A percentile compares a stretch with the other conserved stretches of the same genome.
These are phyloP conservation scores for Andinoacara biseriatus DNA, from an alignment of 2,113 vertebrate genomes.

Conservation along the genomic window DNA sequence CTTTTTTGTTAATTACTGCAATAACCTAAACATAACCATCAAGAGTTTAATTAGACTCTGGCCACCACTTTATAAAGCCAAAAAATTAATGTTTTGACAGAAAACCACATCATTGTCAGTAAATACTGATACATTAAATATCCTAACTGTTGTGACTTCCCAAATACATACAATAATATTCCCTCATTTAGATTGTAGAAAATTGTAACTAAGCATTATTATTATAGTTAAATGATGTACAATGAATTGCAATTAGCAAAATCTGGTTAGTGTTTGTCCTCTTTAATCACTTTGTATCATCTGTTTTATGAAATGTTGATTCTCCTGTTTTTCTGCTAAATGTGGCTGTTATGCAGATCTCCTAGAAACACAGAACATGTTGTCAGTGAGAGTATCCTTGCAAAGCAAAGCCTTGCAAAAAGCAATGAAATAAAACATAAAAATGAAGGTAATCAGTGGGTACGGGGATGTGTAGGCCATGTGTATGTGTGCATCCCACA, in stretches of 20 bases:
- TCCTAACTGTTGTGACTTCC: neutral
- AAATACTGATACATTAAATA: no score
- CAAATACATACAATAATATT: neutral
- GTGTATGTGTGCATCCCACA: conserved; percentile 2
- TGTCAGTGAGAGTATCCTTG: neutral
- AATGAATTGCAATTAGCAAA: neutral
- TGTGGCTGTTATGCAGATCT: neutral
- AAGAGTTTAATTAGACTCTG: no score
- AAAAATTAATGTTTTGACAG: no score
- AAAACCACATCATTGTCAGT: no score
- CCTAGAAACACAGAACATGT: neutral
- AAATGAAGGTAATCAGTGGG: neutral
- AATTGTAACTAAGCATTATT: no score
- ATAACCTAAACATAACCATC: no score
- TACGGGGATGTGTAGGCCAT: conserved; percentile 2
- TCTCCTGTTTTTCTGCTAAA: neutral
- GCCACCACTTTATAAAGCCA: no score
- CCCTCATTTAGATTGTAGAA: neutral
- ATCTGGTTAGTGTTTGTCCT: neutral
- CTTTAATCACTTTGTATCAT: neutral
- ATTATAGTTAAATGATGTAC: no score
- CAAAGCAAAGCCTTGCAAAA: conserved; percentile 1
- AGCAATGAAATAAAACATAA: neutral
- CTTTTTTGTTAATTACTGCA: no score
- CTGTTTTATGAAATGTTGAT: neutral